Base-by-base conservation (phyloP, 1,140 invertebrate genomes). In the Tetramorium parvispinum region DNA sequence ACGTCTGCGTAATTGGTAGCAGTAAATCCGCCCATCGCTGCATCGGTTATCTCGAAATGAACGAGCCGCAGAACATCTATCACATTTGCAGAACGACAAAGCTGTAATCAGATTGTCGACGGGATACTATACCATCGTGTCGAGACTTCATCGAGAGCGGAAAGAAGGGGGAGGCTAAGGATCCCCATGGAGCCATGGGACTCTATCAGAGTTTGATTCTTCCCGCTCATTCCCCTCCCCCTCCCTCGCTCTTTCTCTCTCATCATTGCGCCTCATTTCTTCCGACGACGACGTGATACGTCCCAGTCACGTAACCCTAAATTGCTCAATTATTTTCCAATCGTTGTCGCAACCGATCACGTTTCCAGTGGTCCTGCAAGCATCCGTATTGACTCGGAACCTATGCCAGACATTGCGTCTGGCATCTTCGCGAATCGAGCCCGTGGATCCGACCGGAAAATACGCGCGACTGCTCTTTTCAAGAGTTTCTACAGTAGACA, bases 281-380 rank as follows among this genome's bases (percentile, higher is more conserved):
- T 24, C 24, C 61, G 40, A 49, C 16, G 18, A 32, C 66, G 24
- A 24, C 70, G 71, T 75, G 85, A 85, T 73, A 83, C 78, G 87
- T 85, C 59, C 86, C 83, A 87, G 78, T 91, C 89, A 89, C 88
- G 88, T 91, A 88, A 87, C 76, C 73, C 89, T 78, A 85, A 91
- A 91, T 91, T 91, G 87, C 37, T 86, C 90, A 85, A 88, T 89
- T 91, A 89, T 90, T 89, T 91, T 85, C 75, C 88, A 37, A 77
- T 71, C 75, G 78, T 61, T 81, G 51, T 66, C 73, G 78, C 78
- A 43, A 70, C 65, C 46, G 78, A 70, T 81, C 78, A 70, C 63
- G 65, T 70, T 81, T 55, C 51, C 65, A 57, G 78, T 7, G 66
- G 51, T 57, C 21, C 51, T 37, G 63, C 51, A 70, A 70, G 51